Evolutionary conservation across 2,888 invertebrate genomes (phyloP).

Genomic region (Syrista parreyssii): DNA sequence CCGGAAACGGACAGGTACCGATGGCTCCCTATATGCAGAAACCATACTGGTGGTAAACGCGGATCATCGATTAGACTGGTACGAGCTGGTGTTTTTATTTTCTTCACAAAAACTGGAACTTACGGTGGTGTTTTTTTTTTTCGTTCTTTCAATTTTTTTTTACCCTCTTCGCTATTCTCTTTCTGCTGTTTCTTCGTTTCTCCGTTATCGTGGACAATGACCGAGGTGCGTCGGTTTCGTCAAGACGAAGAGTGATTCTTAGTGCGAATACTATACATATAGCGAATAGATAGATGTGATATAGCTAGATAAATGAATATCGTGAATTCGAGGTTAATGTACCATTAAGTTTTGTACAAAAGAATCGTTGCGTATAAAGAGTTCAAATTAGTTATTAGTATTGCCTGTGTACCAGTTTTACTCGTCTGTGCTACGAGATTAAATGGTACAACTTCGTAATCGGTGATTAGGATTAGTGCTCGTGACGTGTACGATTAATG

Average conservation of each 20-base stretch:
- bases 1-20: slow-evolving; percentile 52
- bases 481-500: background rate
- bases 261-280: slow-evolving; percentile 13
- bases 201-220: background rate
- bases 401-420: background rate
- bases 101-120: background rate
- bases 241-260: slow-evolving; percentile 22
- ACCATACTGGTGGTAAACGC: slow-evolving; percentile 71
- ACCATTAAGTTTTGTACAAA: slow-evolving; percentile 22
- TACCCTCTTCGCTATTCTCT: too few relatives aligned
- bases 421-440: background rate
- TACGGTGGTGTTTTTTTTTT: background rate
- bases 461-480: background rate
- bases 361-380: slow-evolving; percentile 20
- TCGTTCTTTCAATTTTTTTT: too few relatives aligned
- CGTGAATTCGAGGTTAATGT: slow-evolving; percentile 2
- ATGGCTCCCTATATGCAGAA: slow-evolving; percentile 62
- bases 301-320: slow-evolving; percentile 8
- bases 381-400: slow-evolving; percentile 32
- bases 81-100: background rate
- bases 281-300: background rate
- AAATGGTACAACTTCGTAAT: background rate
- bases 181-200: background rate
- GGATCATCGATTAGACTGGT: background rate
- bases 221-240: background rate